These are phyloP conservation scores for Hippasteria phrygiana DNA, from an alignment of 53 echinoderm and acorn worm genomes.

Conservation along the genomic window DNA sequence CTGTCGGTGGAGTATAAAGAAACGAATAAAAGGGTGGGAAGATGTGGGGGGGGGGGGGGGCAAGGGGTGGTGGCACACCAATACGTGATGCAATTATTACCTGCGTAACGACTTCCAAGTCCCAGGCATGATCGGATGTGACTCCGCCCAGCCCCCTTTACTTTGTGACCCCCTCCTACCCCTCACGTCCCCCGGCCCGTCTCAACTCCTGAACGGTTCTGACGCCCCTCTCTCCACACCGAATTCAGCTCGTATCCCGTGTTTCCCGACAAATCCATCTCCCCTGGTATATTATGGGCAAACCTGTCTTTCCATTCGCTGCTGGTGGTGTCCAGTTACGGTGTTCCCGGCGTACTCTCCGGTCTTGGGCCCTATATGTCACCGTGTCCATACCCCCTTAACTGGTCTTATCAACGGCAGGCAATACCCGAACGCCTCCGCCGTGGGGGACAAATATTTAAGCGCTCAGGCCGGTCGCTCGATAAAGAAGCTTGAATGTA, in stretches of 20 bases:
- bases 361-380: neutral
- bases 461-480: too few species aligned
- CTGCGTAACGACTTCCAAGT: too few species aligned
- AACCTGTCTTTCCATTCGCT: neutral
- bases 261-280: neutral
- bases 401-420: neutral
- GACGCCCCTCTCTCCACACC: conserved; percentile 4
- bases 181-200: neutral
- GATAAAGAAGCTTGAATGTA: too few species aligned
- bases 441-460: too few species aligned
- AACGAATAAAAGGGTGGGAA: too few species aligned
- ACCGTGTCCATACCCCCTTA: neutral
- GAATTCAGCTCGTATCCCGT: neutral
- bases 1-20: too few species aligned
- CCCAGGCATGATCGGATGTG: neutral
- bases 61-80: too few species aligned
- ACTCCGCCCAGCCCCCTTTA: neutral
- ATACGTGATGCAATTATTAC: too few species aligned
- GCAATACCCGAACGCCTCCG: neutral
- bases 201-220: neutral
- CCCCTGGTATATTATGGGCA: too few species aligned
- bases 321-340: neutral
- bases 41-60: too few species aligned
- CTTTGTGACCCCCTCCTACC: neutral
- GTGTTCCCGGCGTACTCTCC: neutral